Conservation (phyloP, 2,797 vertebrate genomes). For the Chaunax sp. region DNA sequence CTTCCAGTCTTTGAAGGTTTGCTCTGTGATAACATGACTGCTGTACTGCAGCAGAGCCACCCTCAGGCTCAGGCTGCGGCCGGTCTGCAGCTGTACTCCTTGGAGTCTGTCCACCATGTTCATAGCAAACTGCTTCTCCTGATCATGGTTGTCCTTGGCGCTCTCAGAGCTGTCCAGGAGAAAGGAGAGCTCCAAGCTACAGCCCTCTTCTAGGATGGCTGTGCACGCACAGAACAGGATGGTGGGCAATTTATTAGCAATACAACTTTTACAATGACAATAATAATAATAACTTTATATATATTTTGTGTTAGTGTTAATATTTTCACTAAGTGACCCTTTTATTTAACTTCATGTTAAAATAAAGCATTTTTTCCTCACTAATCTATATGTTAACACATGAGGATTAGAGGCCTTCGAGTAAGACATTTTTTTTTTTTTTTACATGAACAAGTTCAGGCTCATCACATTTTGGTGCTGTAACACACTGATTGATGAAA, state of each 20-base stretch:
- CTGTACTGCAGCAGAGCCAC: slow-evolving; percentile 93
- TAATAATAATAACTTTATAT: not conserved
- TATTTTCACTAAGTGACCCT: slow-evolving; percentile 1
- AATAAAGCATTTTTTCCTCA: too few relatives aligned
- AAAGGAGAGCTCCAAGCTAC: slow-evolving; percentile 90
- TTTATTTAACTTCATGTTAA: too few relatives aligned
- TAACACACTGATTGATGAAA: too few relatives aligned
- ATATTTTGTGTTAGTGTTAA: too few relatives aligned
- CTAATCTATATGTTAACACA: too few relatives aligned
- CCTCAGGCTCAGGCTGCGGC: slow-evolving; percentile 84
- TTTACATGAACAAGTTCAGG: too few relatives aligned
- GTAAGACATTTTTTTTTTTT: too few relatives aligned
- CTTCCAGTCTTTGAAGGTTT: slow-evolving; percentile 89
- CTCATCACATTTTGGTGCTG: too few relatives aligned
- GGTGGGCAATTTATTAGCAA: not conserved
- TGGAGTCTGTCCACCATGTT: slow-evolving; percentile 87
- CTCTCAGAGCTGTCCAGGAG: slow-evolving; percentile 94
- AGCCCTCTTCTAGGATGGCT: slow-evolving; percentile 88
- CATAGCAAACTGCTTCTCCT: slow-evolving; percentile 89
- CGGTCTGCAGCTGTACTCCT: slow-evolving; percentile 81
- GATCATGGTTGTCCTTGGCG: slow-evolving; percentile 90
- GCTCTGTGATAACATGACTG: slow-evolving; percentile 90
- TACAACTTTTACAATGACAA: not conserved
- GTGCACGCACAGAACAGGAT: slow-evolving; percentile 33
- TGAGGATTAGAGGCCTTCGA: too few relatives aligned